Conservation (phyloP, 2,797 vertebrate genomes). For the Dendrocincla tyrannina region DNA sequence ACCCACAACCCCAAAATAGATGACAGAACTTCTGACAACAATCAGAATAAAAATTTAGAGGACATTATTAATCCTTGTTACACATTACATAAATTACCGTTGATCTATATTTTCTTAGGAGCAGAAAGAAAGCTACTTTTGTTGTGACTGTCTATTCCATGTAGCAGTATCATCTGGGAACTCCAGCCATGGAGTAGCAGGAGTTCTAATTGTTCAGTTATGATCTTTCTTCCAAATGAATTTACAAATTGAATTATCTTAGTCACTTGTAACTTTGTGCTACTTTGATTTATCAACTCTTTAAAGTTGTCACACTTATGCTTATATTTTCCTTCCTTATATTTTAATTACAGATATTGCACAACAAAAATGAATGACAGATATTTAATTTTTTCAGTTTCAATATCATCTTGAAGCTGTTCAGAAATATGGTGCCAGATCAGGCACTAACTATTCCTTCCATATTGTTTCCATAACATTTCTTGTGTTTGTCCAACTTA, state of each 20-base stretch:
- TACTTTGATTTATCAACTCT: background rate
- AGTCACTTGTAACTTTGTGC: background rate
- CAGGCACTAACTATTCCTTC: background rate
- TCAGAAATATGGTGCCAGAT: background rate
- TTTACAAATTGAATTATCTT: background rate
- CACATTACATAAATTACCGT: background rate
- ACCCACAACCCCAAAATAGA: background rate
- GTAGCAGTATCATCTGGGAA: background rate
- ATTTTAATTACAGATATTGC: background rate
- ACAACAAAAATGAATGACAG: background rate
- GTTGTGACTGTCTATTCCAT: background rate
- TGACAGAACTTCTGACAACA: background rate
- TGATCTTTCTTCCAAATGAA: background rate
- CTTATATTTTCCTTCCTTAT: background rate
- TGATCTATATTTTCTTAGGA: background rate
- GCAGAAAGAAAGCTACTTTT: background rate
- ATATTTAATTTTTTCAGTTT: background rate
- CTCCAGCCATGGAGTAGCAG: background rate
- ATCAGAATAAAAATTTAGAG: background rate
- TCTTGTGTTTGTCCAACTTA: constrained; percentile 20
- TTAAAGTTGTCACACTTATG: background rate
- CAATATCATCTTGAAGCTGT: background rate
- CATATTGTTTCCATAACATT: constrained; percentile 29
- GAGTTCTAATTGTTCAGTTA: background rate
- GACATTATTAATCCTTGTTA: background rate